Evolutionary conservation across 2,888 invertebrate genomes (phyloP).

Genomic region (Graphium colonna): DNA sequence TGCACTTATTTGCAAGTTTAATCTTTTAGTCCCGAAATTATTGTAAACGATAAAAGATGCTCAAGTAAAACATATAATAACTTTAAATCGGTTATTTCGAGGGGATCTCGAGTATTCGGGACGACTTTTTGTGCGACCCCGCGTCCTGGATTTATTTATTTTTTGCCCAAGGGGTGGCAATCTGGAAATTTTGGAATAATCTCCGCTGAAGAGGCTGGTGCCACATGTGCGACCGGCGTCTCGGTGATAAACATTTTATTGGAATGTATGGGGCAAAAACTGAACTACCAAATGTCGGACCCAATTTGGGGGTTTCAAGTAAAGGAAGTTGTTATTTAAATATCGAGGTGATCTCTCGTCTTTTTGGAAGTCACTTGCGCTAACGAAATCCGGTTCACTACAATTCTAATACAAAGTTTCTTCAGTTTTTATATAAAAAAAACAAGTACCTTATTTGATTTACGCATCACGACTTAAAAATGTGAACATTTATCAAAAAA

Average conservation of each 20-base stretch:
- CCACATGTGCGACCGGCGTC: slow-evolving; percentile 65
- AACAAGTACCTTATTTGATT: too few relatives aligned
- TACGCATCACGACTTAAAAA: too few relatives aligned
- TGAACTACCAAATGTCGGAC: slow-evolving; percentile 70
- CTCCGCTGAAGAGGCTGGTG: slow-evolving; percentile 58
- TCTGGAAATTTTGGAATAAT: slow-evolving; percentile 78
- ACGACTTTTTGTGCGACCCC: slow-evolving; percentile 59
- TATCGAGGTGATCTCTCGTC: slow-evolving; percentile 44
- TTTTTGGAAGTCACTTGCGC: slow-evolving; percentile 21
- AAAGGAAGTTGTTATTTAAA: slow-evolving; percentile 73
- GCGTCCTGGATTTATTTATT: slow-evolving; percentile 72
- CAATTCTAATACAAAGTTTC: neutral
- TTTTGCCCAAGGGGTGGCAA: slow-evolving; percentile 75
- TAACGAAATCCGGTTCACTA: neutral
- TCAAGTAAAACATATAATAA: slow-evolving; percentile 40
- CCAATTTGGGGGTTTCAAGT: slow-evolving; percentile 57
- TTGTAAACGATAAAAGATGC: neutral
- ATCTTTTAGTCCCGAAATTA: too few relatives aligned
- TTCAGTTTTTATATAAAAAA: neutral
- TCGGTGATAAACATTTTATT: slow-evolving; percentile 78
- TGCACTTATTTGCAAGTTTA: too few relatives aligned
- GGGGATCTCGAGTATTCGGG: slow-evolving; percentile 68
- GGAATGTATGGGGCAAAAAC: slow-evolving; percentile 75
- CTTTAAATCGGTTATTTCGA: slow-evolving; percentile 66
- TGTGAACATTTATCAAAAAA: too few relatives aligned